These are phyloP conservation scores for Iguana delicatissima DNA, from an alignment of 2,797 vertebrate species.

Conservation along the genomic window DNA sequence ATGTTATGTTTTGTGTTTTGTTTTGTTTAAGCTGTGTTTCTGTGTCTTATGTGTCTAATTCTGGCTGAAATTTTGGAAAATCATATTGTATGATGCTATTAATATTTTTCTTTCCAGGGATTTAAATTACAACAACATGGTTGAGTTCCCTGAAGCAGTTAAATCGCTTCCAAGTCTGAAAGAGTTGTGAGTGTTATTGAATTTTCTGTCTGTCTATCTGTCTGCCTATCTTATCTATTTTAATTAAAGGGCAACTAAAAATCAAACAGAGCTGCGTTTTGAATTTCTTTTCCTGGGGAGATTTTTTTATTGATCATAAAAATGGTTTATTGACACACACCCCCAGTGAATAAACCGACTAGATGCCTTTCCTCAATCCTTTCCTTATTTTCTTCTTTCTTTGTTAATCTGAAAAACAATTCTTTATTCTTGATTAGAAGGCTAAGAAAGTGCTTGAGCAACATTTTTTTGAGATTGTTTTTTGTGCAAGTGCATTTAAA, in stretches of 20 bases:
- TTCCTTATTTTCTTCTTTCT: neutral
- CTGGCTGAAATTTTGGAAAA: constrained; percentile 4
- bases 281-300: neutral
- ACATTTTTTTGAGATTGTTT: constrained; percentile 41
- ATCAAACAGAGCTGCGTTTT: neutral
- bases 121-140: constrained; percentile 96
- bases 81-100: constrained; percentile 28
- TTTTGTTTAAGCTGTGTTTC: neutral
- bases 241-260: neutral
- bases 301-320: neutral
- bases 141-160: constrained; percentile 93
- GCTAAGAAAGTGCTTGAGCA: constrained; percentile 52
- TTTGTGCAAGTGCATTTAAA: constrained; percentile 41
- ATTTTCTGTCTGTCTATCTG: neutral
- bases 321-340: neutral
- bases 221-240: constrained; percentile 32
- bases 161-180: constrained; percentile 93
- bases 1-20: too few relatives aligned
- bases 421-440: constrained; percentile 39
- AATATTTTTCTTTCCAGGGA: constrained; percentile 83
- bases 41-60: neutral
- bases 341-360: neutral
- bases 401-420: neutral
- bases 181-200: constrained; percentile 91
- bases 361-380: neutral